Conservation (phyloP, 1,140 invertebrate species). For the Theocolax elegans region DNA sequence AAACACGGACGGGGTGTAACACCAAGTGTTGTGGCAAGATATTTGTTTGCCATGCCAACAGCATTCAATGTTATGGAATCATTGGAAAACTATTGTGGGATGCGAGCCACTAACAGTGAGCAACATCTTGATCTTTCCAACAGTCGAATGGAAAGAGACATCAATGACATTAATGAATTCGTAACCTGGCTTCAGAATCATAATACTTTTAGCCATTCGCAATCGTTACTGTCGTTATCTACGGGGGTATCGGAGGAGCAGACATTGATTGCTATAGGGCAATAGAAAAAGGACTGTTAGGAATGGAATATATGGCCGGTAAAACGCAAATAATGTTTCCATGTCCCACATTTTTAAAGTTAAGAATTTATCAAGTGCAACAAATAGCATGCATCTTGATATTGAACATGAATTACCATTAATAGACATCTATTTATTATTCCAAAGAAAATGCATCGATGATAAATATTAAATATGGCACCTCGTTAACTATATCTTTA, state of each 20-base stretch:
- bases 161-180: slow-evolving; percentile 60
- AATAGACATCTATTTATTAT: too few relatives aligned
- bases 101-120: too few relatives aligned
- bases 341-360: too few relatives aligned
- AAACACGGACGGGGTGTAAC: slow-evolving; percentile 42
- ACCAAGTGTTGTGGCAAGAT: slow-evolving; percentile 37
- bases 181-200: too few relatives aligned
- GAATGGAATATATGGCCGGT: slow-evolving; percentile 34
- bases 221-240: slow-evolving; percentile 53
- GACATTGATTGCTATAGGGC: not conserved
- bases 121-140: too few relatives aligned
- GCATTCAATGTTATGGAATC: too few relatives aligned
- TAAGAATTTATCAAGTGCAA: too few relatives aligned
- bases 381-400: too few relatives aligned
- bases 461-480: too few relatives aligned
- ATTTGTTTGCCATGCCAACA: slow-evolving; percentile 37
- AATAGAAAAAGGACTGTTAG: not conserved
- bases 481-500: too few relatives aligned
- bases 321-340: slow-evolving; percentile 31
- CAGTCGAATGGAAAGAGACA: slow-evolving; percentile 55
- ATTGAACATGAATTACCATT: too few relatives aligned
- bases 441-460: slow-evolving; percentile 54
- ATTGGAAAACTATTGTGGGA: too few relatives aligned
- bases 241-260: slow-evolving; percentile 44
- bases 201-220: slow-evolving; percentile 52